Conservation (phyloP, 2,113 vertebrate species). For the Gopherus evgoodei region DNA sequence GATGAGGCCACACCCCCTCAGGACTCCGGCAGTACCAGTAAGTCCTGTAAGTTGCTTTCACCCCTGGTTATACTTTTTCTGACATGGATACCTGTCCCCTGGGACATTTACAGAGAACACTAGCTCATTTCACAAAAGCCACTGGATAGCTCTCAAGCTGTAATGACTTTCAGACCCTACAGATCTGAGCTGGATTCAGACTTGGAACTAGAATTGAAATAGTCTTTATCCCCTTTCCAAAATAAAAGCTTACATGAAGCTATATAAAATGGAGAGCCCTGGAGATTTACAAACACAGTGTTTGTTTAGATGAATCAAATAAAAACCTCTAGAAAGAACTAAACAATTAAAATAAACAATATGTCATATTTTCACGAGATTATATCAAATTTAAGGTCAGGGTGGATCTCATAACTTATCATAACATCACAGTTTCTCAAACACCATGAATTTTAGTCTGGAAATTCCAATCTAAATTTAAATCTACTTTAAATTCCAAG, state of each 20-base stretch:
- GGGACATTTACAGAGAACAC: neutral
- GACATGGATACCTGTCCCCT: neutral
- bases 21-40: too few species aligned
- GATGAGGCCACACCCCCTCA: too few species aligned
- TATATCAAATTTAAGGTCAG: neutral
- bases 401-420: neutral
- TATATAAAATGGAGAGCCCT: too few species aligned
- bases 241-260: neutral
- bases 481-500: neutral
- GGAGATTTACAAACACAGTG: too few species aligned
- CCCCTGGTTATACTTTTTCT: fast-evolving
- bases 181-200: neutral
- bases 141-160: neutral
- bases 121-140: neutral
- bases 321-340: neutral
- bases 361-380: neutral
- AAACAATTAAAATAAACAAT: neutral
- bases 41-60: too few species aligned
- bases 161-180: fast-evolving
- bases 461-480: neutral
- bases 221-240: neutral
- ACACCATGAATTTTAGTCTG: neutral
- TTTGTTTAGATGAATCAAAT: neutral
- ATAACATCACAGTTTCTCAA: neutral
- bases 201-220: neutral